Percentiles rank a stretch among this genome's conserved stretches.
These are phyloP conservation scores for Neomonachus schauinslandi DNA, from an alignment of 2,113 vertebrate species.

Conservation along the genomic window DNA sequence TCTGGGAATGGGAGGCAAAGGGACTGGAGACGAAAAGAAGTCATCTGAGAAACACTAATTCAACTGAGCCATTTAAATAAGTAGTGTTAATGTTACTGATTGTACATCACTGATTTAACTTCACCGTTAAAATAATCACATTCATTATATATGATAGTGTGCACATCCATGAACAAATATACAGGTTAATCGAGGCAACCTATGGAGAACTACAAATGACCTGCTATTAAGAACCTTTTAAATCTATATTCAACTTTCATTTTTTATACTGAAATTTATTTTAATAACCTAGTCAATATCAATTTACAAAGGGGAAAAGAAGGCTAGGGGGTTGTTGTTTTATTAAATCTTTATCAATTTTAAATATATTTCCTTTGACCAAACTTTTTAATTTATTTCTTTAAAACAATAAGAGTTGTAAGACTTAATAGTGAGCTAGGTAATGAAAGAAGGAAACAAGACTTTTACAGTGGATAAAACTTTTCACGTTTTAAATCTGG, in stretches of 20 bases:
- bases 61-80: conserved; percentile 12
- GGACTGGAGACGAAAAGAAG: background rate
- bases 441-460: background rate
- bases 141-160: background rate
- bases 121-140: background rate
- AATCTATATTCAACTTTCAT: conserved; percentile 14
- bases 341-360: conserved; percentile 32
- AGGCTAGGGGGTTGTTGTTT: background rate
- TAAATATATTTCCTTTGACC: background rate
- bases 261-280: conserved; percentile 17
- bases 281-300: background rate
- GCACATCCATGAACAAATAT: background rate
- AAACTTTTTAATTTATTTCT: conserved; percentile 42
- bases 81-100: conserved; percentile 2
- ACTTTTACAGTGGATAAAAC: background rate
- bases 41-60: conserved; percentile 3
- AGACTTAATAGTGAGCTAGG: background rate
- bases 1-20: background rate
- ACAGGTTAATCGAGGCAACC: background rate
- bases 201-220: conserved; percentile 17
- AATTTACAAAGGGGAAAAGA: background rate
- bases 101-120: conserved; percentile 5
- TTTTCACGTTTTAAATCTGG: background rate
- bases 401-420: conserved; percentile 15
- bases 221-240: conserved; percentile 24